Evolutionary conservation across 1,140 invertebrate species (phyloP).

Genomic region (Mycetomoellerius zeteki): DNA sequence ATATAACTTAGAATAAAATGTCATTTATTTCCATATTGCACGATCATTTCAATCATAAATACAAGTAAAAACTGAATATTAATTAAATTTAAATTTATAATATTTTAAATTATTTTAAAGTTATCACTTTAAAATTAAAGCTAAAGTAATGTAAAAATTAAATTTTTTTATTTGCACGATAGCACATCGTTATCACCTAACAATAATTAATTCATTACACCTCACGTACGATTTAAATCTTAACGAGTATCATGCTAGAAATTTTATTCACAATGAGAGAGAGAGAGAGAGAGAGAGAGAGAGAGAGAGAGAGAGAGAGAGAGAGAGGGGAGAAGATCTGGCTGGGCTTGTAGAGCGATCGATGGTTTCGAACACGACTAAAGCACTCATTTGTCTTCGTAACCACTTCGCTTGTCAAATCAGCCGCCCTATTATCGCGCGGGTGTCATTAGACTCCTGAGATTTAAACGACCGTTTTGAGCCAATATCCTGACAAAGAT

Average conservation of each 20-base stretch:
- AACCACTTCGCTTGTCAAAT: conserved; percentile 80
- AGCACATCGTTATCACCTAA: conserved; percentile 58
- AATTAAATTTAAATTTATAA: neutral
- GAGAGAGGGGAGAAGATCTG: conserved; percentile 59
- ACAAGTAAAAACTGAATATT: neutral
- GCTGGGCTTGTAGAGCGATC: conserved; percentile 69
- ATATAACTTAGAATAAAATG: neutral
- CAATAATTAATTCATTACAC: conserved; percentile 64
- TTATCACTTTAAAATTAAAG: neutral
- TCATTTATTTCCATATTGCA: conserved; percentile 8
- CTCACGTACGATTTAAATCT: conserved; percentile 68
- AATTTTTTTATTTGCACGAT: conserved; percentile 66
- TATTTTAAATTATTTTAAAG: neutral
- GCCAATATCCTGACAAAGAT: conserved; percentile 67
- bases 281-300: conserved; percentile 56
- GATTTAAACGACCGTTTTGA: conserved; percentile 71
- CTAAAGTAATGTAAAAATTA: neutral
- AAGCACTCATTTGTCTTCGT: conserved; percentile 80
- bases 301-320: conserved; percentile 61
- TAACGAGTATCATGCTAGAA: conserved; percentile 67
- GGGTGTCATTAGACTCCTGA: conserved; percentile 65
- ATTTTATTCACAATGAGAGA: conserved; percentile 70
- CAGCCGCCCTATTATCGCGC: conserved; percentile 68
- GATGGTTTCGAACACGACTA: conserved; percentile 63
- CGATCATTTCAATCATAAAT: conserved; percentile 6